Conservation (phyloP, 1,140 invertebrate species). For the Frieseomelitta varia region DNA sequence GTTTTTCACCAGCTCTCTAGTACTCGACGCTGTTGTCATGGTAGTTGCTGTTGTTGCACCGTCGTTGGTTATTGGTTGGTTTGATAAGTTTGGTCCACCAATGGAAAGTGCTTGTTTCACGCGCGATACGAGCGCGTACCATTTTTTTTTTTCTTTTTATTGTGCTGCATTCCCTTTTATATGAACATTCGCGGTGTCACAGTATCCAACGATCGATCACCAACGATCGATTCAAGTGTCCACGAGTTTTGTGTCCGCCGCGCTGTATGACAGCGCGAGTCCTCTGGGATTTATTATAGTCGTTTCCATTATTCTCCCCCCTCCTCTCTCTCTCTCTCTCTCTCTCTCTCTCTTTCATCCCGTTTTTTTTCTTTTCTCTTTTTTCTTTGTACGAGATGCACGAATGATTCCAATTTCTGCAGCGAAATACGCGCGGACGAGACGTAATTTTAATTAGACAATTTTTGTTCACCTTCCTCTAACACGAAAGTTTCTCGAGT, state of each 20-base stretch:
- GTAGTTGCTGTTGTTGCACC: conserved; percentile 72
- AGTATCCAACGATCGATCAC: not conserved
- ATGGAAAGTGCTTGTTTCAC: conserved; percentile 66
- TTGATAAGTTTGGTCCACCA: conserved; percentile 33
- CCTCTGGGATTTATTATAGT: not conserved
- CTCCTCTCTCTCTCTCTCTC: not conserved
- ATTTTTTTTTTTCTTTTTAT: not conserved
- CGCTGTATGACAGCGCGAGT: not conserved
- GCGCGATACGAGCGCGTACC: conserved; percentile 39
- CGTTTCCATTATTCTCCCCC: not conserved
- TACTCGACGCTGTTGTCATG: conserved; percentile 46
- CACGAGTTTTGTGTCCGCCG: too few relatives aligned
- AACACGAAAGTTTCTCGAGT: too few relatives aligned
- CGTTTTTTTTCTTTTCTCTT: too few relatives aligned
- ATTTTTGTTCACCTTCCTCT: too few relatives aligned
- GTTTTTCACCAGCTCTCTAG: not conserved
- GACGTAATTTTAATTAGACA: too few relatives aligned
- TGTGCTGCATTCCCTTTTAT: conserved; percentile 47
- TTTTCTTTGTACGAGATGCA: not conserved
- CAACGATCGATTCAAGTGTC: too few relatives aligned
- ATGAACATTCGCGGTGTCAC: not conserved
- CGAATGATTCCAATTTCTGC: not conserved
- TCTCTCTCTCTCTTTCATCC: too few relatives aligned
- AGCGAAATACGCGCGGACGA: not conserved
- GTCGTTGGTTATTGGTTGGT: conserved; percentile 55